Evolutionary conservation across 2,888 invertebrate species (phyloP), one percentile per base, ranked within the genome.

Genomic region (Drosophila eohydei): DNA sequence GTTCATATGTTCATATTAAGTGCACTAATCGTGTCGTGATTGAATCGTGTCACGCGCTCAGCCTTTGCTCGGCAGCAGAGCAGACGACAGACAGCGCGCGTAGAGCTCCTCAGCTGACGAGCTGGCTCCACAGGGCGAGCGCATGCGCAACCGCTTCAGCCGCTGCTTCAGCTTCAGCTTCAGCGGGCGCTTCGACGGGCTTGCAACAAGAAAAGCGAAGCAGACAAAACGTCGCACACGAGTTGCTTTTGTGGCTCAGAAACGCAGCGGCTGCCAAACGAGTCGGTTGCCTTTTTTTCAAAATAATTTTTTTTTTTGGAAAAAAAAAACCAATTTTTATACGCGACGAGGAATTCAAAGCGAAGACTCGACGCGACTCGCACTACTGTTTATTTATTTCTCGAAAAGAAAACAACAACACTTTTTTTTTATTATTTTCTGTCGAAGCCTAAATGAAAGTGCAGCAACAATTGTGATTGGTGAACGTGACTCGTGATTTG

Each of bases 241-340:
- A 77, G 76, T 71, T 63, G 78, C 68, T 77, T 76, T 79, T 78
- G 81, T 73, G 78, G 81, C 78, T 83, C 91, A 91, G 91, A 91
- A 87, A 81, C 80, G 80, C 85, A 88, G 78, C 85, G 89, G 90
- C 90, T 80, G 82, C 84, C 82, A 79, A 86, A 78, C 90, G 80
- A 80, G 82, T 74, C 89, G 83, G 91, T 83, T 79, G 88, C 72
- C 71, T 63, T 62, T 67, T 78, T 78, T 74, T 57, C 62, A 54
- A 44, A 55, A 32, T 43, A 26, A 9, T 51, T 52, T 6, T 5
- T 34, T 57, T 60, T 57, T 50, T 55, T 12, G 1, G 6, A 6
- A 11, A 16, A 26, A 52, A 36, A 36, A 30, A 34, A 48, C 16
- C 36, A 36, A 16, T 40, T 74, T 56, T 16, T 43, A 30, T 30